Evolutionary conservation across 2,113 vertebrate genomes (phyloP), one percentile per base, ranked within the genome.

Genomic region (Emydocephalus ijimae): DNA sequence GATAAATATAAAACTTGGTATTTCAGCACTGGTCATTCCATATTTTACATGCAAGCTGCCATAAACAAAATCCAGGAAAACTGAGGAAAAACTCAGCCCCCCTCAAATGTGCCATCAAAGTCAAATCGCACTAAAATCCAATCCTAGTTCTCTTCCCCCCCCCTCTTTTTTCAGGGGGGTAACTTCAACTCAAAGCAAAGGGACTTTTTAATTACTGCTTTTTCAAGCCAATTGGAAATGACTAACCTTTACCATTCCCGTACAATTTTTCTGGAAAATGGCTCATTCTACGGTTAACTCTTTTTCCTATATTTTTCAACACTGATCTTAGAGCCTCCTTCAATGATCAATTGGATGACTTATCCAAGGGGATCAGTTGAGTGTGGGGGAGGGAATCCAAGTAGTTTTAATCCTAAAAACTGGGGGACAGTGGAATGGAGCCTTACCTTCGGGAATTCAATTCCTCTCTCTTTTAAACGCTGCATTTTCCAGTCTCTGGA

Each of bases 311-410:
- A 10, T n/a, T 64, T 59, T 29, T 50, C 9, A 23, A 20, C 34
- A 48, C 26, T 64, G 64, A 43, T 92, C 81, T 93, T 89, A 91
- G 90, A 87, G 23, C 86, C 91, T 57, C 4, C 29, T 92, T 50
- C 23, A 24, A 24, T 24, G 56, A 24, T 59, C 57, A 59, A 24
- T 0, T 59, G 57, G 57, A 24, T 24, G 20, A 59, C 24, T 3
- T 26, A 61, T 61, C 24, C 57, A 61, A 26, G 2, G 23, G 57
- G 24, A 64, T 24, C 26, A 11, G 59, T 29, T 64, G 59, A 64
- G 12, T 26, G 8, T 3, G 9, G 24, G 24, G 6, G 52, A 3
- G 3, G 12, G 2, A 61, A 61, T 61, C 59, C 59, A 64, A 64
- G 26, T 29, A 64, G 20, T 57, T 57, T 23, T 57, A 57, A 18